Percentiles rank a stretch among this genome's conserved stretches.
These are phyloP conservation scores for Leptinotarsa tumamoca DNA, from an alignment of 2,888 invertebrate species.

Conservation along the genomic window DNA sequence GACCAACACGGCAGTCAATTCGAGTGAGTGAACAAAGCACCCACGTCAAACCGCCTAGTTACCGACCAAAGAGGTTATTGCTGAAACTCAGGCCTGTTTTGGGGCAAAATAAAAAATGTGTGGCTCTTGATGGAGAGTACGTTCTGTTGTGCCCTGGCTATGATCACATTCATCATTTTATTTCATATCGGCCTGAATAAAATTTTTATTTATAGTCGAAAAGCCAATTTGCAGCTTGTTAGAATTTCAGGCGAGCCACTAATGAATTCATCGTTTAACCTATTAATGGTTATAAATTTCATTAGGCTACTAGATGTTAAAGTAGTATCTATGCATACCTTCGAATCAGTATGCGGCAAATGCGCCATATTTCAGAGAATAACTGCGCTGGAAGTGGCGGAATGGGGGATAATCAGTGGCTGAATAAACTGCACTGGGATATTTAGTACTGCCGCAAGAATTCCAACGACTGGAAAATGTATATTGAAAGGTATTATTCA, in stretches of 20 bases:
- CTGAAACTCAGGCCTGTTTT: too few species aligned
- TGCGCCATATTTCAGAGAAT: conserved; percentile 39
- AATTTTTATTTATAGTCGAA: conserved; percentile 21
- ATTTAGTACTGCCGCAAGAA: conserved; percentile 15
- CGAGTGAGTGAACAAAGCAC: too few species aligned
- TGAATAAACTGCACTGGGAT: conserved; percentile 20
- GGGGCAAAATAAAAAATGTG: too few species aligned
- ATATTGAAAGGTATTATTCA: neutral
- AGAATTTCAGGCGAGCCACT: conserved; percentile 30
- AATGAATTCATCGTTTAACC: conserved; percentile 39
- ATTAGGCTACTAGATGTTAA: conserved; percentile 41
- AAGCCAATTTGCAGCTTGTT: conserved; percentile 33
- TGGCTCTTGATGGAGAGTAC: too few species aligned
- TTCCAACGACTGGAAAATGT: conserved; percentile 4
- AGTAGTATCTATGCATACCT: conserved; percentile 42
- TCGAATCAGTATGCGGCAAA: conserved; percentile 42
- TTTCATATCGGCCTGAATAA: conserved; percentile 5
- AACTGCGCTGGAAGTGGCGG: conserved; percentile 28
- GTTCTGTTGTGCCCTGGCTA: too few species aligned
- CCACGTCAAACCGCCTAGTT: too few species aligned
- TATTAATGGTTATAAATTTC: conserved; percentile 42
- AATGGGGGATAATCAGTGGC: conserved; percentile 18
- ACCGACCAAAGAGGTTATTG: too few species aligned
- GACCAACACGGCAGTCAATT: too few species aligned
- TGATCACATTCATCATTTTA: neutral